Evolutionary conservation across 2,113 vertebrate genomes (phyloP).

Genomic region (Amphiprion ocellaris): DNA sequence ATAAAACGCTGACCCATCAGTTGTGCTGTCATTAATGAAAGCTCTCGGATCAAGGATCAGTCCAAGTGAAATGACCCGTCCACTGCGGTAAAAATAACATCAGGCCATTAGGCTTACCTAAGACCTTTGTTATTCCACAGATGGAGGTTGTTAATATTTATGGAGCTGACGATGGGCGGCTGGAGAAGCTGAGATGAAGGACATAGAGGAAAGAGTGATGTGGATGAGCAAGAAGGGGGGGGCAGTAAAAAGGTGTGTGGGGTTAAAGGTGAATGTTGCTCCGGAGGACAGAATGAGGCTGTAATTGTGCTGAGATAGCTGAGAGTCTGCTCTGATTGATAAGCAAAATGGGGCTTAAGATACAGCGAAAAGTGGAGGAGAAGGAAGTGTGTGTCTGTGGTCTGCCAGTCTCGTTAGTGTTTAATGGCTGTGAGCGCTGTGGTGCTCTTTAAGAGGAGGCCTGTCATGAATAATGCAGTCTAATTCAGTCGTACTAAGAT

Average conservation of each 20-base stretch:
- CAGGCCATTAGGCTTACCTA: slow-evolving; percentile 63
- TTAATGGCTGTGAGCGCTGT: slow-evolving; percentile 67
- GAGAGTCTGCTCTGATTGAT: slow-evolving; percentile 57
- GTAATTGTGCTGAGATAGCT: slow-evolving; percentile 56
- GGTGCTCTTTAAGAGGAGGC: slow-evolving; percentile 59
- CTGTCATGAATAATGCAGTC: slow-evolving; percentile 79
- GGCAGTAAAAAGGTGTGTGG: slow-evolving; percentile 18
- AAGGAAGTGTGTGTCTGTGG: slow-evolving; percentile 21
- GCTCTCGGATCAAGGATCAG: slow-evolving; percentile 5
- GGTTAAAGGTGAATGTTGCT: slow-evolving; percentile 61
- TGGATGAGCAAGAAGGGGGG: neutral
- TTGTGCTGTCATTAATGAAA: neutral
- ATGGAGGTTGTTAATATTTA: slow-evolving; percentile 73
- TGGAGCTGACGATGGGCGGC: slow-evolving; percentile 39
- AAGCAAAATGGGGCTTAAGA: slow-evolving; percentile 49
- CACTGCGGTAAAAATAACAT: slow-evolving; percentile 54
- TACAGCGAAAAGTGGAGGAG: neutral
- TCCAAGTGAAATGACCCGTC: slow-evolving; percentile 16
- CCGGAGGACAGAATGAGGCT: slow-evolving; percentile 30
- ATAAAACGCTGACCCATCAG: slow-evolving; percentile 32
- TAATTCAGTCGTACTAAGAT: slow-evolving; percentile 42
- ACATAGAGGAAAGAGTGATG: neutral
- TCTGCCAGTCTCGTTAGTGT: slow-evolving; percentile 56
- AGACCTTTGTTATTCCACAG: slow-evolving; percentile 63
- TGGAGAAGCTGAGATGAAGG: slow-evolving; percentile 36